phyloP scores from a whole-genome alignment of 64 coral and sea anemone species.

The Pachyseris speciosa region DNA sequence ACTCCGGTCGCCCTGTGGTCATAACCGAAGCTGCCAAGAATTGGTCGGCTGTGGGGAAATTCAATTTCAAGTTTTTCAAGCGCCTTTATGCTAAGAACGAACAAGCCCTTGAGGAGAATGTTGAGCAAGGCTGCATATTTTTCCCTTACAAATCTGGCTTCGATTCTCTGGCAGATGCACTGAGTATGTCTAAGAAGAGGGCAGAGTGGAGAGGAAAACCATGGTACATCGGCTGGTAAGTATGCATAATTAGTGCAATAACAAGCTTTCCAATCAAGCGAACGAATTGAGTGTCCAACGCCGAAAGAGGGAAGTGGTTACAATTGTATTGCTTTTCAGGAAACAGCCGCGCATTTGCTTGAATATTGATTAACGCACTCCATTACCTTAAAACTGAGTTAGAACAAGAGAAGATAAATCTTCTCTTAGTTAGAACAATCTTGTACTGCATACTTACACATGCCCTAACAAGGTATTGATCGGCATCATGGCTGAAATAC shows the following conservation, averaged over 20 bases:
- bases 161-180: slow-evolving; percentile 68
- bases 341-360: too few relatives aligned
- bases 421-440: too few relatives aligned
- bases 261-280: too few relatives aligned
- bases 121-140: slow-evolving; percentile 89
- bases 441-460: too few relatives aligned
- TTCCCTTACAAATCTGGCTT: slow-evolving; percentile 96
- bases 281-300: too few relatives aligned
- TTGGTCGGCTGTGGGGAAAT: slow-evolving; percentile 86
- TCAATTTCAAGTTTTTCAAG: slow-evolving; percentile 88
- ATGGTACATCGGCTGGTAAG: slow-evolving; percentile 99
- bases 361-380: too few relatives aligned
- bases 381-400: too few relatives aligned
- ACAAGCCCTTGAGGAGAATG: slow-evolving; percentile 42
- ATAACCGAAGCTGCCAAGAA: slow-evolving; percentile 91
- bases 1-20: slow-evolving; percentile 84
- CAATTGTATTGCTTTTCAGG: too few relatives aligned
- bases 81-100: slow-evolving; percentile 75
- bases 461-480: too few relatives aligned
- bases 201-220: slow-evolving; percentile 82
- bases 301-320: too few relatives aligned
- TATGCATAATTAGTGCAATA: neutral
- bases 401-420: too few relatives aligned
- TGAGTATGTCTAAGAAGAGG: slow-evolving; percentile 86
- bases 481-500: too few relatives aligned